Evolutionary conservation across 2,113 vertebrate genomes (phyloP), one percentile per base, ranked within the genome.

Genomic region (Lutjanus erythropterus): DNA sequence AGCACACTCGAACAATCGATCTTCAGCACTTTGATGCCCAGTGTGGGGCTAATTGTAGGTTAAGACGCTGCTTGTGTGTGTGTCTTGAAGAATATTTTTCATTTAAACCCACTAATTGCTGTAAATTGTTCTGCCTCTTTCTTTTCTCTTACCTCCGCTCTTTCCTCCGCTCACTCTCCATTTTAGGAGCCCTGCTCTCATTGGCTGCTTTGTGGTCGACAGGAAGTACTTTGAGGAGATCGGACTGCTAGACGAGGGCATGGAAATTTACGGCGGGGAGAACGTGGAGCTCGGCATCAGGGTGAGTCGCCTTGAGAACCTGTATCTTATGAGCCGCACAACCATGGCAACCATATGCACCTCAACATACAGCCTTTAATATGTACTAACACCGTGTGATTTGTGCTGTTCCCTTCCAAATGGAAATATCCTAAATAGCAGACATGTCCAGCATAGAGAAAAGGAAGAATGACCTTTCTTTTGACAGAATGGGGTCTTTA

Each of bases 261-360:
- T 96, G 95, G 89, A 95, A 33, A 88, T 96, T 75, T 97, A 94
- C 1, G 95, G 96, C 25, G 95, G 95, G 64, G 95, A 96, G 71
- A 96, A 96, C 7, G 94, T 96, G 80, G 95, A 95, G 75, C 92
- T 96, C 16, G 94, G 95, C 25, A 86, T 96, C 70, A 89, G 95
- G 88, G 94, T 96, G 85, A 93, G 94, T 82, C 8, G 1, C 7
- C 16, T 15, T 35, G 8, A 72, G 9, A 53, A 83, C 6, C 10
- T 59, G 25, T 19, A 50, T 33, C 47, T 31, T 18, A 21, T 9
- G 23, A 14, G 27, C 18, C 1, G n/a, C 14, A 49, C 47, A 41
- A 6, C 59, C n/a, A 29, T 6, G 14, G 14, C 19, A 66, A 61
- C 9, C 10, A 8, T 25, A 15, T 37, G n/a, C 37, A 35, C 0